These are phyloP conservation scores for Coryphaenoides rupestris DNA, from an alignment of 2,113 vertebrate species.

Conservation along the genomic window DNA sequence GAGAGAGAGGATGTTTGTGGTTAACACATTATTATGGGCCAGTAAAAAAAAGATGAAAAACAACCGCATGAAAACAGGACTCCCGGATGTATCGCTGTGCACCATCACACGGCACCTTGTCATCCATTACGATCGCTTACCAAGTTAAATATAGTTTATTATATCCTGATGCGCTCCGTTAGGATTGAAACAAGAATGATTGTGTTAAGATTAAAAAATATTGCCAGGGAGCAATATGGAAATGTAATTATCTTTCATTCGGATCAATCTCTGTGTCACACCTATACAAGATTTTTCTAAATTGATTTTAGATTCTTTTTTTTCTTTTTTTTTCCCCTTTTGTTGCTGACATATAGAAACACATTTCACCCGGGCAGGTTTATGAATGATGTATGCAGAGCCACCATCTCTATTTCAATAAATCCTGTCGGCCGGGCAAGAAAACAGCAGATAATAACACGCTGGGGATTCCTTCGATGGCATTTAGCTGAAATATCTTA, in stretches of 20 bases:
- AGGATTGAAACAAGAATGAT: neutral
- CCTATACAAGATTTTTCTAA: conserved; percentile 28
- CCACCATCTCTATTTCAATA: conserved; percentile 50
- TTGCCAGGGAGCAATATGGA: conserved; percentile 13
- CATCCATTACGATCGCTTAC: no score
- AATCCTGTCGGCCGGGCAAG: conserved; percentile 32
- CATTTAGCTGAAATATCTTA: no score
- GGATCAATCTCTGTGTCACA: conserved; percentile 30
- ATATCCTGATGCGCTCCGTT: no score
- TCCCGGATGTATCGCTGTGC: no score
- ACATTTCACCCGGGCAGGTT: conserved; percentile 45
- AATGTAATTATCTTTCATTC: conserved; percentile 32
- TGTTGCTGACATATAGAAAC: conserved; percentile 24
- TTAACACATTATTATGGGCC: no score
- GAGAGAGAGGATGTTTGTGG: no score
- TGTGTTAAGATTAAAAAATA: conserved; percentile 12
- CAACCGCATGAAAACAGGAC: no score
- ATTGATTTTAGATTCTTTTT: conserved; percentile 4
- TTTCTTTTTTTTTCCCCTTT: conserved; percentile 19
- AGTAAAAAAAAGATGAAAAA: no score
- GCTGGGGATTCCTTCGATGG: conserved; percentile 3
- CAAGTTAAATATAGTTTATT: no score
- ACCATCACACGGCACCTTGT: no score
- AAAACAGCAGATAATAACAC: conserved; percentile 54
- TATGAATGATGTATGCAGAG: conserved; percentile 34